Percentiles rank a stretch among this genome's conserved stretches.
Conservation (phyloP, 2,113 vertebrate species). For the Bubo blakistoni region DNA sequence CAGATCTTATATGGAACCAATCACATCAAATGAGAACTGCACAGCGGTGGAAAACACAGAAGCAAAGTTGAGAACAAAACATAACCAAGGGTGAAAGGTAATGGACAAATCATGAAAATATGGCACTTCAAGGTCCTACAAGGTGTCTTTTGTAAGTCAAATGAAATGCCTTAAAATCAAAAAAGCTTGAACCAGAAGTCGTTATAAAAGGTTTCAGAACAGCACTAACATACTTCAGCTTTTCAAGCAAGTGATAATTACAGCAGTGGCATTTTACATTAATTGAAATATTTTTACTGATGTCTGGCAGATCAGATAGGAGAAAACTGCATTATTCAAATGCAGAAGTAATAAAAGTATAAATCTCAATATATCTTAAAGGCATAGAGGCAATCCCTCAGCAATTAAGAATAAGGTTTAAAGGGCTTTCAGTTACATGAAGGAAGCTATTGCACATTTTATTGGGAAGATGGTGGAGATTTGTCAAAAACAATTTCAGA, state of each 20-base stretch:
- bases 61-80: background rate
- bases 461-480: background rate
- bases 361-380: constrained; percentile 4
- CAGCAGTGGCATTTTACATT: constrained; percentile 10
- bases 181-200: background rate
- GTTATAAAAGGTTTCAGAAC: background rate
- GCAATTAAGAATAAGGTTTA: background rate
- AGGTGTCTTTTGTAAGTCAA: background rate
- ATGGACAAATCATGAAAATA: background rate
- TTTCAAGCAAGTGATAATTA: background rate
- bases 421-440: background rate
- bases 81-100: background rate
- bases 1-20: background rate
- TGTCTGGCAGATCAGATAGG: background rate
- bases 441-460: background rate
- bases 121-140: background rate
- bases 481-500: background rate
- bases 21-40: background rate
- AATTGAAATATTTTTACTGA: constrained; percentile 40
- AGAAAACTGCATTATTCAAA: background rate
- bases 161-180: background rate
- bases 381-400: background rate
- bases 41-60: background rate
- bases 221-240: background rate
- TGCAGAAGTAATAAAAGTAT: background rate